Conservation (phyloP, 1,140 invertebrate species). For the Anastrepha ludens region DNA sequence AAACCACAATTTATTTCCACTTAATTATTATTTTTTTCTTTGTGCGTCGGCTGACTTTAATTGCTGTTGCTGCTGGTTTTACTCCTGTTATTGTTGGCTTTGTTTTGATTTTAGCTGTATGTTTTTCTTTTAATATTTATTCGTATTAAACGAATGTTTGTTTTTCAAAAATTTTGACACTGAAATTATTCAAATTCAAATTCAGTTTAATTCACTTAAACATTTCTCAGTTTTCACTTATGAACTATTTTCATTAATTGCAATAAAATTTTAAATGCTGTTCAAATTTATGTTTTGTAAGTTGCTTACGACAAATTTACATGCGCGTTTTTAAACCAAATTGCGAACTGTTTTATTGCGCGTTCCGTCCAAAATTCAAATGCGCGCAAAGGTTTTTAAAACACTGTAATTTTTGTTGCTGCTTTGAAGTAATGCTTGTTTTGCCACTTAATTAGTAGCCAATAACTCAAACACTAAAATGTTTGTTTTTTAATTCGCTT, state of each 20-base stretch:
- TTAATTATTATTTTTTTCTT: conserved; percentile 22
- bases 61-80: conserved; percentile 8
- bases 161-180: background rate
- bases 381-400: no score
- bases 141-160: background rate
- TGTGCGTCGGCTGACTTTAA: background rate
- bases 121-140: background rate
- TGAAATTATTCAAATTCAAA: background rate
- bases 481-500: background rate
- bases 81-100: background rate
- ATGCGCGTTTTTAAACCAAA: no score
- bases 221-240: background rate
- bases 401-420: background rate
- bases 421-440: background rate
- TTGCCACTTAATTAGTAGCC: background rate
- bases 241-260: background rate
- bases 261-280: background rate
- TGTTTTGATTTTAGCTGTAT: conserved; percentile 31
- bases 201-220: background rate
- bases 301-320: no score
- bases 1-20: conserved; percentile 51
- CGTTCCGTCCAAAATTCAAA: no score
- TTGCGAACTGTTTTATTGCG: no score
- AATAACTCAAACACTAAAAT: conserved; percentile 7
- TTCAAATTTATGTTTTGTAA: background rate